Evolutionary conservation across 2,888 invertebrate genomes (phyloP), one percentile per base, ranked within the genome.

Genomic region (Cheilosia variabilis): DNA sequence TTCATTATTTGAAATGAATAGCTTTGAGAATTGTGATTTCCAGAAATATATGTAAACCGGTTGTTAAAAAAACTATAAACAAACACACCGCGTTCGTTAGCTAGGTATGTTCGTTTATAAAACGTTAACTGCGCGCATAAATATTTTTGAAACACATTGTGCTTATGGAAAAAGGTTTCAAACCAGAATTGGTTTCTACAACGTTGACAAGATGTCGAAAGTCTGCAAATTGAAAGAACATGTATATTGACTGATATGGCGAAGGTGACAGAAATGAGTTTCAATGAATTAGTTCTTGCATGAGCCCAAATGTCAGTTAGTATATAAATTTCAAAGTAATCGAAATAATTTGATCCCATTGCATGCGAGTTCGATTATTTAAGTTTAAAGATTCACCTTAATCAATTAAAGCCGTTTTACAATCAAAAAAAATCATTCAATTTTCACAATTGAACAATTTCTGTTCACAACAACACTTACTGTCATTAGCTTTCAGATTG

Each of bases 401-500:
- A 22, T 43, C 13, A 24, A 58, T 19, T 55, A 47, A 31, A 43
- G 19, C 77, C 71, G 73, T 37, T 55, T 62, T 41, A 43, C 65
- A 78, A 27, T 53, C 22, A 68, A 76, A 71, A 66, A 17, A 76
- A 71, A 66, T 10, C 69, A 81, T 79, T 80, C 81, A 87, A 77
- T 65, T 31, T 34, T 24, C 19, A 24, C 15, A 60, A 77, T 68
- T 78, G 68, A 83, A 87, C 66, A 84, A 62, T 87, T 65, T 80
- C 31, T 31, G 62, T 79, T 69, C 45, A 82, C 73, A 80, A 80
- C 43, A 88, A 91, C 27, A 27, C 92, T 91, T 92, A 91, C 91
- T 89, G 89, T 92, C 91, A 89, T 83, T 90, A 87, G 91, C 91
- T 89, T 89, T 87, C 83, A 87, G 89, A 89, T 90, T 92, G 90